Conservation (phyloP, 1,140 invertebrate genomes). For the Pararge aegeria region DNA sequence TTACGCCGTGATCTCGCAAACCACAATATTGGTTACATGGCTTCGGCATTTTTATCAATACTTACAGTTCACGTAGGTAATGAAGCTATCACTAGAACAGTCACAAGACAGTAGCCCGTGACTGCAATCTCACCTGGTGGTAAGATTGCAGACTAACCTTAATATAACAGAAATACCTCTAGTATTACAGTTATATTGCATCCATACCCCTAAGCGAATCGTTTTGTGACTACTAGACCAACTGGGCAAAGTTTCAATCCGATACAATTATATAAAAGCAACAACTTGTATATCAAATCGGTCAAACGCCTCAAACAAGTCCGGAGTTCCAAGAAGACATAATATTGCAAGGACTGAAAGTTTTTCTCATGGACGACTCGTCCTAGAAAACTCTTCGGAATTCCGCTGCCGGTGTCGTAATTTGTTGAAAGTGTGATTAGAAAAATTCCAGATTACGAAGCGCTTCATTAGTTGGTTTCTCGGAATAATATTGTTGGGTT, state of each 20-base stretch:
- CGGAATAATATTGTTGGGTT: conserved; percentile 4
- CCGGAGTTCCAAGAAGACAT: conserved; percentile 2
- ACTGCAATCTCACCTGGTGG: too few species aligned
- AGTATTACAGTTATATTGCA: too few species aligned
- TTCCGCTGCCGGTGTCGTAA: conserved; percentile 27
- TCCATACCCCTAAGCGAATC: too few species aligned
- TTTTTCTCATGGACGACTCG: conserved; percentile 26
- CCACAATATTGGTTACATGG: too few species aligned
- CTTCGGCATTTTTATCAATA: too few species aligned
- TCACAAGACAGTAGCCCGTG: too few species aligned
- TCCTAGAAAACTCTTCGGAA: conserved; percentile 26
- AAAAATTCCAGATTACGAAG: conserved; percentile 25
- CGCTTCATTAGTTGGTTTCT: conserved; percentile 20
- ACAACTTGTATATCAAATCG: conserved; percentile 4
- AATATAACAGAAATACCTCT: too few species aligned
- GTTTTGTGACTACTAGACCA: too few species aligned
- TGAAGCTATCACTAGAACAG: too few species aligned
- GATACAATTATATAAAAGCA: neutral
- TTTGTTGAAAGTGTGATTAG: conserved; percentile 33
- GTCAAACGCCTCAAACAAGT: conserved; percentile 3
- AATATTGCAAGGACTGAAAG: conserved; percentile 2
- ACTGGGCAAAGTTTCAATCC: conserved; percentile 3
- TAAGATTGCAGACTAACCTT: too few species aligned
- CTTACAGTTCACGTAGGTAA: too few species aligned
- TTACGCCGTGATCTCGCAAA: too few species aligned